These are phyloP conservation scores for Antennarius maculatus DNA, from an alignment of 2,797 vertebrate species.

Conservation along the genomic window DNA sequence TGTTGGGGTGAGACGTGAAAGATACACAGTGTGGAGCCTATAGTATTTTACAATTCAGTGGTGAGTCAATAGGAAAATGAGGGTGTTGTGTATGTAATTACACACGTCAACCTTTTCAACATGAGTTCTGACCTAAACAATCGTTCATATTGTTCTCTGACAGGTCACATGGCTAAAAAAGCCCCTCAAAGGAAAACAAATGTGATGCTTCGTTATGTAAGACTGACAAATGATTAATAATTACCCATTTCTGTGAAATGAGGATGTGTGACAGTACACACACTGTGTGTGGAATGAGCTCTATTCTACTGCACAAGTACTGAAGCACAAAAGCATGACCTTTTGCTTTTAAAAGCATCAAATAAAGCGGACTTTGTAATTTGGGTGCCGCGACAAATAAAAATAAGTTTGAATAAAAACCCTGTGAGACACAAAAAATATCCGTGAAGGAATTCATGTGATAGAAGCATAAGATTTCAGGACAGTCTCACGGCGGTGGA, in stretches of 20 bases:
- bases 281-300: no score
- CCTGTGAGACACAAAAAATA: not conserved
- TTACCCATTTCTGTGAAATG: conserved; percentile 18
- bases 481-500: not conserved
- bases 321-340: conserved; percentile 1
- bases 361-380: conserved; percentile 3
- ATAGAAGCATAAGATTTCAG: conserved; percentile 9
- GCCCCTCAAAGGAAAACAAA: conserved; percentile 20
- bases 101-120: not conserved
- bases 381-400: not conserved
- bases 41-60: not conserved
- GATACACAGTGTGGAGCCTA: not conserved
- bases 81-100: not conserved
- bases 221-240: conserved; percentile 19
- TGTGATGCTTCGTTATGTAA: not conserved
- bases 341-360: not conserved
- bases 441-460: conserved; percentile 8
- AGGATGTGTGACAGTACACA: not conserved
- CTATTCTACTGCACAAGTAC: not conserved
- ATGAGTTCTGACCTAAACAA: not conserved
- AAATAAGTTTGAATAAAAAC: not conserved
- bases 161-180: not conserved
- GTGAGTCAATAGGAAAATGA: not conserved
- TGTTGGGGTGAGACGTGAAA: not conserved
- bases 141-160: not conserved